These are phyloP conservation scores for Plectus sambesii DNA, from an alignment of 1,140 invertebrate species.

Conservation along the genomic window DNA sequence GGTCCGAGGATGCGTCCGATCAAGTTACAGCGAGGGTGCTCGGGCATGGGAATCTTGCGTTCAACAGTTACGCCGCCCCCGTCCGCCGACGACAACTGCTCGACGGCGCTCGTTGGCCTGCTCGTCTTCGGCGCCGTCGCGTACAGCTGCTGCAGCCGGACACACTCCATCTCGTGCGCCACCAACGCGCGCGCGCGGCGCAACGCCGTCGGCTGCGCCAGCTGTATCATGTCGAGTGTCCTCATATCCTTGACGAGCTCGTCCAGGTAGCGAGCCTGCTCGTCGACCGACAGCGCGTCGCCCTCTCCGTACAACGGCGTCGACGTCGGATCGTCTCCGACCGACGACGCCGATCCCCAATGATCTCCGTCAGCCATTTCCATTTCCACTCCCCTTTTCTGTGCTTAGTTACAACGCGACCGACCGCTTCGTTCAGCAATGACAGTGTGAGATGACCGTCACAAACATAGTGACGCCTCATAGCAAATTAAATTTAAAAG, in stretches of 20 bases:
- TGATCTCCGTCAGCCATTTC: no score
- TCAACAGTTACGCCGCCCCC: neutral
- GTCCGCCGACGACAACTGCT: neutral
- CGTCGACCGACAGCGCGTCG: no score
- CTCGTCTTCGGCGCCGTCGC: neutral
- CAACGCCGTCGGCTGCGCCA: neutral
- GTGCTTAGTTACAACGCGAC: no score
- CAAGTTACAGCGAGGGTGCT: constrained; percentile 74
- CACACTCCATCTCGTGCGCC: neutral
- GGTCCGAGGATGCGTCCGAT: constrained; percentile 95
- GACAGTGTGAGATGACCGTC: no score
- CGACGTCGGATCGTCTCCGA: no score
- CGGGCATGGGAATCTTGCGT: constrained; percentile 13
- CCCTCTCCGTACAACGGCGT: no score
- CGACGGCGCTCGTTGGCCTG: neutral
- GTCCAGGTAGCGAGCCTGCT: constrained; percentile 8
- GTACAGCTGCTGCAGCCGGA: constrained; percentile 1
- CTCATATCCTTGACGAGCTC: constrained; percentile 8
- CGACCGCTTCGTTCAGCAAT: no score
- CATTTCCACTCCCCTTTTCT: no score
- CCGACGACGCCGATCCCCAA: no score
- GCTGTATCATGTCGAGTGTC: neutral
- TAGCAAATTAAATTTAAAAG: no score
- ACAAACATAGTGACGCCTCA: no score
- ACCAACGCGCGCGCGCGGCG: neutral